phyloP scores from a whole-genome alignment of 53 echinoderm and acorn worm genomes.

The Actinopyga echinites region DNA sequence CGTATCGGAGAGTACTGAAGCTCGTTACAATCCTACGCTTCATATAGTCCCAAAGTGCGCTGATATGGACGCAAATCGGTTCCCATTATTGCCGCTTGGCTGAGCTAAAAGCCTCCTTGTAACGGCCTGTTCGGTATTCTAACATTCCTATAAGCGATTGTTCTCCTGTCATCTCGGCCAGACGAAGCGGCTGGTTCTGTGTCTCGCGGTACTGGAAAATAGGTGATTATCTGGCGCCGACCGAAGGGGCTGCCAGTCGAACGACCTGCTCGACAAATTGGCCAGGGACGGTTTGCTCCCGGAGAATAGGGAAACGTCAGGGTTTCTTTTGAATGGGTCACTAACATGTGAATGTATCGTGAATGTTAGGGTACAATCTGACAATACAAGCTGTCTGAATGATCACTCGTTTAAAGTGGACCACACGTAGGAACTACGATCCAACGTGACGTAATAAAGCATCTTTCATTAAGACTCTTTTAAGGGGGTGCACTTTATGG shows the following conservation, averaged over 20 bases:
- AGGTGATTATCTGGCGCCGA: conserved; percentile 34
- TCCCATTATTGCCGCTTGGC: conserved; percentile 26
- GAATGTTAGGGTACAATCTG: no score
- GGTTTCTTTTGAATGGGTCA: no score
- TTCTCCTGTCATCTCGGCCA: conserved; percentile 34
- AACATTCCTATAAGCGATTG: conserved; percentile 36
- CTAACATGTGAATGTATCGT: no score
- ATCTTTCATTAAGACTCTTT: no score
- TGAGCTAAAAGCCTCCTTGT: conserved; percentile 39
- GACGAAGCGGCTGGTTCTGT: conserved; percentile 4
- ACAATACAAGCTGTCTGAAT: no score
- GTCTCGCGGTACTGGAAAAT: conserved; percentile 7
- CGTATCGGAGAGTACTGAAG: not conserved
- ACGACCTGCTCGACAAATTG: not conserved
- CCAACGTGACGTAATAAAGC: no score
- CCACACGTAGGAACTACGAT: no score
- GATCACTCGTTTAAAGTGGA: no score
- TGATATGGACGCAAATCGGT: conserved; percentile 7
- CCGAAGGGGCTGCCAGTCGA: not conserved
- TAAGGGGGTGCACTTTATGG: no score
- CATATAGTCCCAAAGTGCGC: not conserved
- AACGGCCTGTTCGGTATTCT: conserved; percentile 24
- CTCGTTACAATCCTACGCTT: not conserved
- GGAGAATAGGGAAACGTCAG: no score
- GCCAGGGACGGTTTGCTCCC: no score